Base-by-base conservation (phyloP, 2,113 vertebrate genomes). In the Protobothrops flavoviridis region DNA sequence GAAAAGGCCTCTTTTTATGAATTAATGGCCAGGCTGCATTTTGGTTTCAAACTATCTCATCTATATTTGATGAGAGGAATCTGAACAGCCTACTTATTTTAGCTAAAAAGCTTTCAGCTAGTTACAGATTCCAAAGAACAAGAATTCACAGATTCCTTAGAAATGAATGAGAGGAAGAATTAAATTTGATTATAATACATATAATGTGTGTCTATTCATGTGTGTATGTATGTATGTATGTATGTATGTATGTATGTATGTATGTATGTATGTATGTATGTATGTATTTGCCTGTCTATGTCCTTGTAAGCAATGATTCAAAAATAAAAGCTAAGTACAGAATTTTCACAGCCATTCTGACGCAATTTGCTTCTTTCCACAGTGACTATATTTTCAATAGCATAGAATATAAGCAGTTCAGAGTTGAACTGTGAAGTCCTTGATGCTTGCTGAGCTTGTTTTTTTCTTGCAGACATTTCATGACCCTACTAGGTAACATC, bases 61-160 rank as follows among this genome's bases (percentile, higher is more conserved):
- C 88, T 90, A 93, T 93, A 93, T 93, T 93, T 93, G 92, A 90
- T 90, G 88, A 90, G 81, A 45, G 74, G 55, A 88, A 93, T 93
- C 43, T 93, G 92, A 93, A 93, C 88, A 52, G 45, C 55, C 59
- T 90, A 48, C 88, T 90, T 93, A 90, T 93, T 93, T 85, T 86
- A 93, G 43, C 43, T 86, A 90, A 90, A 93, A 93, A 81, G 74
- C 74, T 93, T 90, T 93, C 88, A 90, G 45, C 92, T 86, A 74
- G 55, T 88, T 90, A 57, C 15, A 90, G 87, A 86, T 29, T 74
- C 55, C 50, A 81, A 90, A 90, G 87, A 89, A 89, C 55, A 81
- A 39, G 74, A 81, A 81, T 81, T 21, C 26, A 3, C 29, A 81
- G 39, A 81, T 90, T 90, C 53, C 74, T 90, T 61, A 52, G 74